Percentiles rank a stretch among this genome's conserved stretches.
Evolutionary conservation across 2,888 invertebrate genomes (phyloP).

Genomic region (Zygaena filipendulae): DNA sequence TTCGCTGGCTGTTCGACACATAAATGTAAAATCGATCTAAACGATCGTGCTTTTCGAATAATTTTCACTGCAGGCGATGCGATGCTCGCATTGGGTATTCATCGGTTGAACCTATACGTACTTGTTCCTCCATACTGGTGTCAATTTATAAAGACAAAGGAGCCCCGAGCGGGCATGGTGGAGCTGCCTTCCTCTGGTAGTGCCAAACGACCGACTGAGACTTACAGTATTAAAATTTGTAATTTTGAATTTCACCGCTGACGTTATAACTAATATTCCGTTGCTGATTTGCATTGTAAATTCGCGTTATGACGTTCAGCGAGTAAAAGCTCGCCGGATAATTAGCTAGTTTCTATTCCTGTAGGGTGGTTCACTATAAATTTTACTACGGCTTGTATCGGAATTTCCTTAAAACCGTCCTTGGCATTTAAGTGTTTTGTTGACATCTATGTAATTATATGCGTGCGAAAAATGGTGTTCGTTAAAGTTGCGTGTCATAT

Average conservation of each 20-base stretch:
- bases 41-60: conserved; percentile 42
- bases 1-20: conserved; percentile 37
- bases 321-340: conserved; percentile 58
- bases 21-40: conserved; percentile 46
- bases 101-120: no score
- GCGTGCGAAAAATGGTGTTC: no score
- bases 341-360: conserved; percentile 66
- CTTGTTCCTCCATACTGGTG: conserved; percentile 58
- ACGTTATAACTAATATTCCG: conserved; percentile 65
- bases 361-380: conserved; percentile 28
- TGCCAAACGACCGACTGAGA: conserved; percentile 60
- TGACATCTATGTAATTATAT: no score
- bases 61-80: conserved; percentile 29
- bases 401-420: conserved; percentile 46
- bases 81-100: conserved; percentile 11
- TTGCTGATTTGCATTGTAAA: conserved; percentile 66
- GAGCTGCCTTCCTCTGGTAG: conserved; percentile 51
- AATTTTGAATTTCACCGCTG: conserved; percentile 63
- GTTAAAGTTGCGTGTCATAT: no score
- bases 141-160: conserved; percentile 28
- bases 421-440: no score
- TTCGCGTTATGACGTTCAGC: conserved; percentile 56
- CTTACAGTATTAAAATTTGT: conserved; percentile 62
- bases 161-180: conserved; percentile 36
- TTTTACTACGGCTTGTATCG: conserved; percentile 29